Conservation (phyloP, 2,113 vertebrate genomes). For the Oreochromis aureus region DNA sequence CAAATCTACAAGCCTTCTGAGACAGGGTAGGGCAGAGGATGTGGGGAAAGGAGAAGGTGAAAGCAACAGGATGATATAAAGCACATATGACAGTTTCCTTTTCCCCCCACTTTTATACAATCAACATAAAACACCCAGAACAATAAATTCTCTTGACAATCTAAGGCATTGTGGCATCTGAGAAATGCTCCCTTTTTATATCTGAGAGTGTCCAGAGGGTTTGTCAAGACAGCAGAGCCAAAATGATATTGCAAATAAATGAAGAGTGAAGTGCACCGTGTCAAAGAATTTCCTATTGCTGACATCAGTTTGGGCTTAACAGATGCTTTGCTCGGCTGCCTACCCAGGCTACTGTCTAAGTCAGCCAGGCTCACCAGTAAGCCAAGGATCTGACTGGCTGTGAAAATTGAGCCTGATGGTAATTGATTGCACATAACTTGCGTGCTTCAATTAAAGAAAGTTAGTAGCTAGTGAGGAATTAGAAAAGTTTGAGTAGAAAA, state of each 20-base stretch:
- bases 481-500: slow-evolving; percentile 27
- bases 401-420: slow-evolving; percentile 42
- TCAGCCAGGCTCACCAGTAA: slow-evolving; percentile 29
- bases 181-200: background rate
- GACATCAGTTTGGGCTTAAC: slow-evolving; percentile 43
- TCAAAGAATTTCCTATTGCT: slow-evolving; percentile 2
- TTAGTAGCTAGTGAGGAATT: slow-evolving; percentile 29
- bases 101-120: background rate
- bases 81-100: background rate
- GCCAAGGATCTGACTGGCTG: slow-evolving; percentile 44
- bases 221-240: background rate
- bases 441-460: slow-evolving; percentile 51
- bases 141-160: background rate
- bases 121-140: background rate
- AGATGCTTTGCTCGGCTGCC: slow-evolving; percentile 21
- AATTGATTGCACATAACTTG: slow-evolving; percentile 49
- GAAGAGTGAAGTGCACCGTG: slow-evolving; percentile 15
- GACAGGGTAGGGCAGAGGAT: background rate
- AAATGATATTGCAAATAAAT: slow-evolving; percentile 21
- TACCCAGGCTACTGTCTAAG: slow-evolving; percentile 3
- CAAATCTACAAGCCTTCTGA: slow-evolving; percentile 1
- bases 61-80: background rate
- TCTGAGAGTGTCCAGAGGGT: background rate
- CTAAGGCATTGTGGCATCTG: slow-evolving; percentile 28
- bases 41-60: background rate